Conservation (phyloP, 2,113 vertebrate species). For the Sturnus vulgaris region DNA sequence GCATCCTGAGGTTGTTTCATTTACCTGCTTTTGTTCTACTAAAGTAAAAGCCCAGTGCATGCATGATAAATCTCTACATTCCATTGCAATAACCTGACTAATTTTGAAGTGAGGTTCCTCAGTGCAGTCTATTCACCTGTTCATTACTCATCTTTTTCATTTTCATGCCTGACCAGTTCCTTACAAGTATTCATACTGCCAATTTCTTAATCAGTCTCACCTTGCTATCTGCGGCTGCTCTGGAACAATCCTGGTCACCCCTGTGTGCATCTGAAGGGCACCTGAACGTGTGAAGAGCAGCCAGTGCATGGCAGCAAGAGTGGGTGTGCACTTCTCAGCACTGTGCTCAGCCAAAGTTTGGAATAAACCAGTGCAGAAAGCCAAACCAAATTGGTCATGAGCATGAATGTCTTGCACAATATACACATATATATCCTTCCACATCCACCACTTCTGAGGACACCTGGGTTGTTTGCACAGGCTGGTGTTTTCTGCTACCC, state of each 20-base stretch:
- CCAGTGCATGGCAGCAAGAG: not conserved
- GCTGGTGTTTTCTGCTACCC: not conserved
- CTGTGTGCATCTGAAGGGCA: not conserved
- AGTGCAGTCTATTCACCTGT: not conserved
- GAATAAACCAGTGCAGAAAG: not conserved
- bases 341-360: not conserved
- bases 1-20: not conserved
- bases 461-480: not conserved
- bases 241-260: not conserved
- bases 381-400: not conserved
- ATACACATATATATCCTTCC: not conserved
- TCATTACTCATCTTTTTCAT: not conserved
- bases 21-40: not conserved
- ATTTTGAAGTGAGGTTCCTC: not conserved
- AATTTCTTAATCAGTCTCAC: not conserved
- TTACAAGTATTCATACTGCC: not conserved
- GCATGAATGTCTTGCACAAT: not conserved
- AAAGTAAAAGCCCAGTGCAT: not conserved
- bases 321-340: not conserved
- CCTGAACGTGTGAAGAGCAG: not conserved
- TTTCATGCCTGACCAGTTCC: not conserved
- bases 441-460: not conserved
- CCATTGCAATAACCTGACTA: not conserved
- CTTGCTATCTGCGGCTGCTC: not conserved
- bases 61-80: not conserved